Base-by-base conservation (phyloP, 2,797 vertebrate genomes). In the Microctenopoma steveboyesi region DNA sequence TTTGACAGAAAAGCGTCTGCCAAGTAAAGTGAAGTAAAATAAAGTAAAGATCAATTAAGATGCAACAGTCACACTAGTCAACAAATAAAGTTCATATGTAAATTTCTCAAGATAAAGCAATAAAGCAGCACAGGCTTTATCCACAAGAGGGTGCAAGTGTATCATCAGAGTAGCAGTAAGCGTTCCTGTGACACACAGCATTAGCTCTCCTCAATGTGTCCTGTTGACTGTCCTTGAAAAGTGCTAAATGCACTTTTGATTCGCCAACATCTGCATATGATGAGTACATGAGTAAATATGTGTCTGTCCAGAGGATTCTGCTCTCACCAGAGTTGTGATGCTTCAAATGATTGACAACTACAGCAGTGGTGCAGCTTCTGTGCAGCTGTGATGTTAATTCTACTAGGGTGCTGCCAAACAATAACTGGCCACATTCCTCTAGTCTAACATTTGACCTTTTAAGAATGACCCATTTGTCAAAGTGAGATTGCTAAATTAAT, bases 101-200 rank as follows among this genome's bases (percentile, higher is more conserved):
- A 2, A 2, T 45, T 13, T 40, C 5, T 4, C 10, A 40, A 42
- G 28, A 30, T 30, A 6, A 30, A 22, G 28, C 5, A 3, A 30
- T 30, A 30, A 30, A 6, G 68, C 39, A 72, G 11, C 53, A n/a
- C 39, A 39, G 39, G 5, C 18, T 58, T 18, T 12, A 16, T 0
- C 68, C 80, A 80, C 69, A 42, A 59, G 87, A 66, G 54, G 74
- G 78, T 12, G 60, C 10, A 55, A 54, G 22, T 51, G 56, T 33
- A 47, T 48, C 51, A 55, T 54, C 8, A 18, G 45, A n/a, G 2
- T 13, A 6, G n/a, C 43, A 46, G 40, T 43, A 2, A 54, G 35
- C 13, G 39, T 4, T 50, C 35, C 35, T 49, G 9, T 45, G 14
- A 6, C 4, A 37, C 5, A 39, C 13, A 25, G 15, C 15, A 25